These are phyloP conservation scores for Kuschelorhynchus macadamiae DNA, from an alignment of 2,888 invertebrate genomes.

Conservation along the genomic window DNA sequence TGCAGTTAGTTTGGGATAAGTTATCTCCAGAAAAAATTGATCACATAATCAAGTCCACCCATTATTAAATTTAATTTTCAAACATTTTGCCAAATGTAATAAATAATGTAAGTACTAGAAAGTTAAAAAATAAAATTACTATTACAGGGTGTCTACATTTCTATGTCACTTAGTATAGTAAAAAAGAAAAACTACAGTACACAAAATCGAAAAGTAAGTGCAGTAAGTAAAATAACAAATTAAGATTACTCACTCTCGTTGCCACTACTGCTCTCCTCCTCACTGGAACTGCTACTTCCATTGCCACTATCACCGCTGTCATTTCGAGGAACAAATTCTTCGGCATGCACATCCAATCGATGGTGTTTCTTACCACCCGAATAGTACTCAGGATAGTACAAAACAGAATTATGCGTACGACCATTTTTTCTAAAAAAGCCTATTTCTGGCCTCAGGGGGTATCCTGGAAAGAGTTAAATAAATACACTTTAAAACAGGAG, in stretches of 20 bases:
- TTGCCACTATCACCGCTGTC: constrained; percentile 55
- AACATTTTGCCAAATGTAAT: too few species aligned
- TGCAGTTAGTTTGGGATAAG: too few species aligned
- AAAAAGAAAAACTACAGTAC: too few species aligned
- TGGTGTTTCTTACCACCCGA: constrained; percentile 3
- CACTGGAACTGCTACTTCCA: constrained; percentile 70
- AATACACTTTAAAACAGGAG: neutral
- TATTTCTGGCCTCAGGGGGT: constrained; percentile 21
- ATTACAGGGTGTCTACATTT: too few species aligned
- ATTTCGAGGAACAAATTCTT: constrained; percentile 75
- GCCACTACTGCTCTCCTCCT: constrained; percentile 74
- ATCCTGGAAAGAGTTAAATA: constrained; percentile 12
- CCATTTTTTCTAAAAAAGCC: neutral
- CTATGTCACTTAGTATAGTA: too few species aligned
- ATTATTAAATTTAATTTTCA: too few species aligned
- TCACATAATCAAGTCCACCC: too few species aligned
- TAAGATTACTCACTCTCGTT: neutral
- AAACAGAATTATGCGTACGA: neutral
- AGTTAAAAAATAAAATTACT: too few species aligned
- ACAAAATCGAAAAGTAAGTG: too few species aligned
- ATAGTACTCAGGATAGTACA: constrained; percentile 8
- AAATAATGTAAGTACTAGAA: too few species aligned
- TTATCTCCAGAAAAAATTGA: too few species aligned
- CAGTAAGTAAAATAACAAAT: too few species aligned
- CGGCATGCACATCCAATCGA: constrained; percentile 77